A percentile compares a stretch with the other conserved stretches of the same genome.
phyloP scores from a whole-genome alignment of 1,140 invertebrate genomes.

The Asbolus verrucosus region DNA sequence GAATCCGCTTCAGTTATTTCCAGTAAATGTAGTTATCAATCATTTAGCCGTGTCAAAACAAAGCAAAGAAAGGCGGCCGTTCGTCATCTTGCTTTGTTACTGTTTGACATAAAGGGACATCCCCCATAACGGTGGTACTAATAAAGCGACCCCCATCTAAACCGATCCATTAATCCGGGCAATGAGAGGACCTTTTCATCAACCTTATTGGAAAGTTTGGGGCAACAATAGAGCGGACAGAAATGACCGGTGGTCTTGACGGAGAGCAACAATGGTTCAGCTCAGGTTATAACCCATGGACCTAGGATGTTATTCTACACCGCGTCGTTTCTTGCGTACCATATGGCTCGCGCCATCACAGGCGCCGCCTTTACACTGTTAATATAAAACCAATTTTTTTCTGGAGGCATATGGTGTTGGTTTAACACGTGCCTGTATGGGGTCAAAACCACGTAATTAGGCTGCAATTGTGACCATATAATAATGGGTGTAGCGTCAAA shows the following conservation, averaged over 20 bases:
- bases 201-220: conserved; percentile 37
- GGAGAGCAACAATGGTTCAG: conserved; percentile 7
- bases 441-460: conserved; percentile 21
- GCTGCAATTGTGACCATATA: conserved; percentile 36
- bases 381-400: conserved; percentile 39
- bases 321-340: conserved; percentile 34
- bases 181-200: conserved; percentile 40
- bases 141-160: conserved; percentile 17
- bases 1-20: not conserved
- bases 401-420: conserved; percentile 35
- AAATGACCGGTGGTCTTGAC: conserved; percentile 36
- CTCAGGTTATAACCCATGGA: conserved; percentile 25
- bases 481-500: conserved; percentile 4
- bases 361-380: conserved; percentile 29
- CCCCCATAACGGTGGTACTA: conserved; percentile 13
- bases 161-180: conserved; percentile 37
- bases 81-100: conserved; percentile 19
- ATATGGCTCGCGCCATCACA: conserved; percentile 40
- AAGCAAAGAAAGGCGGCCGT: conserved; percentile 12
- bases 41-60: conserved; percentile 16
- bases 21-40: conserved; percentile 10
- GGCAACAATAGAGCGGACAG: conserved; percentile 10
- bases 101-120: conserved; percentile 25
- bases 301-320: conserved; percentile 36
- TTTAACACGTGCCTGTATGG: conserved; percentile 23